Conservation (phyloP, 2,113 vertebrate species). For the Marmota monax region DNA sequence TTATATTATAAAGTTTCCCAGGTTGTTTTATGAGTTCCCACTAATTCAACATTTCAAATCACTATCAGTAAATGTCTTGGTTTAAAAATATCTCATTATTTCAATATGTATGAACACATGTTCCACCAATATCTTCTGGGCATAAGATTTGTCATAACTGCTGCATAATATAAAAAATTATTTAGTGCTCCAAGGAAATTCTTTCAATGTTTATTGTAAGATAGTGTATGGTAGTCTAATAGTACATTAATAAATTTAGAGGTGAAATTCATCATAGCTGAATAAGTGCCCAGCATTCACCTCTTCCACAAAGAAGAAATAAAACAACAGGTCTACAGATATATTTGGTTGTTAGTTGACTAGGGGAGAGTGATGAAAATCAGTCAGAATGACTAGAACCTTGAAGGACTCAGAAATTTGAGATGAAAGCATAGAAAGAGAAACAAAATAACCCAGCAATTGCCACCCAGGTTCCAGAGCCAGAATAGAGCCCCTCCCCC, state of each 20-base stretch:
- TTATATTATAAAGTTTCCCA: background rate
- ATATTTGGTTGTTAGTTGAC: background rate
- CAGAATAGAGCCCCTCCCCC: background rate
- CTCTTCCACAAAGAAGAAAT: background rate
- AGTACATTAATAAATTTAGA: background rate
- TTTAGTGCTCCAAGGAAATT: background rate
- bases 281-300: background rate
- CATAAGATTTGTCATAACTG: background rate
- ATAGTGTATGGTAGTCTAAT: background rate
- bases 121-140: background rate
- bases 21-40: background rate
- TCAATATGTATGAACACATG: background rate
- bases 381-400: background rate
- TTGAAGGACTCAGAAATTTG: background rate
- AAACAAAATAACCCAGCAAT: no score
- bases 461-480: no score
- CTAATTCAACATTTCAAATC: background rate
- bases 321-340: background rate
- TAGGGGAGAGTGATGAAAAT: background rate
- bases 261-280: background rate
- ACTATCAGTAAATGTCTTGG: background rate
- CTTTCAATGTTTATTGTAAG: background rate
- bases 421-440: background rate
- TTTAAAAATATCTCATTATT: background rate
- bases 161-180: background rate